Evolutionary conservation across 2,888 invertebrate species (phyloP).

Genomic region (Nomada hirtipes): DNA sequence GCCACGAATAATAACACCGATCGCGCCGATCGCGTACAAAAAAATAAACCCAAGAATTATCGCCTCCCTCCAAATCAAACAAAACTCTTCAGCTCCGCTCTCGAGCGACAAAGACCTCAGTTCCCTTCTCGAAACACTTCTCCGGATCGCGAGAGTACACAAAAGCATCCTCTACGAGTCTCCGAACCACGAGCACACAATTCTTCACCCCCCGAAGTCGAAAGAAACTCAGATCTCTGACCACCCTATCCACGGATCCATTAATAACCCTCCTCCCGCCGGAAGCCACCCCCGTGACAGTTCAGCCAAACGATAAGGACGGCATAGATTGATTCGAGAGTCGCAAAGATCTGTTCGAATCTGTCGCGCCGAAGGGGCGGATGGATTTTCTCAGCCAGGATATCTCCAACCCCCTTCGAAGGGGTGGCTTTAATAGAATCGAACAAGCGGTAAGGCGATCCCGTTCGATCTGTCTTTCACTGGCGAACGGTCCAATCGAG

Average conservation of each 20-base stretch:
- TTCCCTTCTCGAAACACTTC: too few relatives aligned
- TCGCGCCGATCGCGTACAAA: not conserved
- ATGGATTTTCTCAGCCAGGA: conserved; percentile 52
- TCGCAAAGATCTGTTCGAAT: conserved; percentile 6
- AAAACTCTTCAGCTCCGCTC: too few relatives aligned
- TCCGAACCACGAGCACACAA: not conserved
- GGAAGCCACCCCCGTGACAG: conserved; percentile 23
- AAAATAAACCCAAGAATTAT: too few relatives aligned
- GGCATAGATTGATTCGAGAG: conserved; percentile 25
- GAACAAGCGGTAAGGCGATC: conserved; percentile 82
- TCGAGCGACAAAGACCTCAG: too few relatives aligned
- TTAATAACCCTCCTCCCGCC: conserved; percentile 32
- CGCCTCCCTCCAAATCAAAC: too few relatives aligned
- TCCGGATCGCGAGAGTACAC: not conserved
- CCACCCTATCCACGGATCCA: conserved; percentile 19
- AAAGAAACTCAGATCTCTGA: not conserved
- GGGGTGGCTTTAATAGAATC: conserved; percentile 82
- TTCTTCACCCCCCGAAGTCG: not conserved
- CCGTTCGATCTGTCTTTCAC: conserved; percentile 82
- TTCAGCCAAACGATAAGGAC: conserved; percentile 9
- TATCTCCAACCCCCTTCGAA: not conserved
- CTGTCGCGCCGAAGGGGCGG: conserved; percentile 49
- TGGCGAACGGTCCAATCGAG: conserved; percentile 80
- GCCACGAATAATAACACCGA: not conserved
- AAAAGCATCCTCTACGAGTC: not conserved